Percentiles rank a stretch among this genome's conserved stretches.
Conservation (phyloP, 2,113 vertebrate species). For the Colaptes auratus region DNA sequence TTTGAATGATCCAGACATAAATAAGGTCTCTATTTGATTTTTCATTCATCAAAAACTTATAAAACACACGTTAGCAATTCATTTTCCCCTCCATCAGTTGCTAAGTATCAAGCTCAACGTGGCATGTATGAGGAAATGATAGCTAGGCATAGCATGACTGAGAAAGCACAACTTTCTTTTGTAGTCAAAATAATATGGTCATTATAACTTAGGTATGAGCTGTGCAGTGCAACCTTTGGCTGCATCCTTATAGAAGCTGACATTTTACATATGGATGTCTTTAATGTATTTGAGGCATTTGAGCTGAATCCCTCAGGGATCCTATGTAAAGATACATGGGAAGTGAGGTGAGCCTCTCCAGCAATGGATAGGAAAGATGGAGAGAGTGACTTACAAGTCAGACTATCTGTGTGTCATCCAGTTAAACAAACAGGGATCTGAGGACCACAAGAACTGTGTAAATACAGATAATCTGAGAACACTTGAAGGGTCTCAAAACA, state of each 20-base stretch:
- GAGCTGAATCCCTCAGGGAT: neutral
- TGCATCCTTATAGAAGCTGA: neutral
- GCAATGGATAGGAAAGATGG: neutral
- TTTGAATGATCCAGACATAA: slow-evolving; percentile 3
- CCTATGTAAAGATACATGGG: neutral
- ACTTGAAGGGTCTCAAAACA: neutral
- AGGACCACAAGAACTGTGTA: slow-evolving; percentile 4
- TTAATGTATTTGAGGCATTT: neutral
- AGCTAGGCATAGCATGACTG: neutral
- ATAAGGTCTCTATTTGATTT: neutral
- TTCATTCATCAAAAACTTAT: neutral
- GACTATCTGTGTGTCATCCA: slow-evolving; percentile 33
- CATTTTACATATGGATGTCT: neutral
- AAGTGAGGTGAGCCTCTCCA: neutral
- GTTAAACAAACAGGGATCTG: neutral
- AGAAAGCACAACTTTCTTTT: slow-evolving; percentile 38
- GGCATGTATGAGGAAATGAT: neutral
- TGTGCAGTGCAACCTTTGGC: neutral
- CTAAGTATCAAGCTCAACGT: neutral
- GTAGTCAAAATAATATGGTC: slow-evolving; percentile 7
- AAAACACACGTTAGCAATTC: slow-evolving; percentile 47
- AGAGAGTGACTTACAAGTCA: slow-evolving; percentile 22
- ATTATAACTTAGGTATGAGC: neutral
- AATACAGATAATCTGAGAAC: slow-evolving; percentile 31
- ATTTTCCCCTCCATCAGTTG: neutral